Evolutionary conservation across 2,113 vertebrate genomes (phyloP).

Genomic region (Pholis gunnellus): DNA sequence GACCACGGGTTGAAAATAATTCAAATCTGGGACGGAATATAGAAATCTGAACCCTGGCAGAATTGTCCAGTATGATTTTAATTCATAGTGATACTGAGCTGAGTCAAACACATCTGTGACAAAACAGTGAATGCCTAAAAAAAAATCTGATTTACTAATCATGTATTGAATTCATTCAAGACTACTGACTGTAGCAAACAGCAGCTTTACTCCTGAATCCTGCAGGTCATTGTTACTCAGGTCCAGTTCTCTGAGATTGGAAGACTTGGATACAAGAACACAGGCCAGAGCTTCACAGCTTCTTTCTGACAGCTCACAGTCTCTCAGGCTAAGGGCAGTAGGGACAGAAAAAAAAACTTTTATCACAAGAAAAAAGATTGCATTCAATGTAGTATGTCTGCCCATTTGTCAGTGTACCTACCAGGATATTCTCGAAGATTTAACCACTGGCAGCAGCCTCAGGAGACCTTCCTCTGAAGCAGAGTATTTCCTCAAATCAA

Average conservation of each 20-base stretch:
- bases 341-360: not conserved
- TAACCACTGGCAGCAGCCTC: constrained; percentile 15
- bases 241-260: not conserved
- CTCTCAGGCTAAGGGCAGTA: not conserved
- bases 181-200: not conserved
- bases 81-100: not conserved
- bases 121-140: not conserved
- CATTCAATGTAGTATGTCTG: not conserved
- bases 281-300: not conserved
- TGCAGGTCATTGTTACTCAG: not conserved
- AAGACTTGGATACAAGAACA: constrained; percentile 6
- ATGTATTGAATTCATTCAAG: not conserved
- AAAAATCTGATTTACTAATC: not conserved
- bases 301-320: constrained; percentile 16
- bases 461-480: constrained; percentile 6
- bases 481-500: constrained; percentile 18
- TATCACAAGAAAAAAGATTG: not conserved
- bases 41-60: too few relatives aligned
- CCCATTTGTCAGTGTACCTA: not conserved
- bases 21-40: too few relatives aligned
- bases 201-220: not conserved
- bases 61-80: not conserved
- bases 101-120: not conserved
- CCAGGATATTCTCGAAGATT: not conserved
- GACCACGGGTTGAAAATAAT: too few relatives aligned